Base-by-base conservation (phyloP, 2,888 invertebrate genomes). In the Pogonocherus hispidulus region DNA sequence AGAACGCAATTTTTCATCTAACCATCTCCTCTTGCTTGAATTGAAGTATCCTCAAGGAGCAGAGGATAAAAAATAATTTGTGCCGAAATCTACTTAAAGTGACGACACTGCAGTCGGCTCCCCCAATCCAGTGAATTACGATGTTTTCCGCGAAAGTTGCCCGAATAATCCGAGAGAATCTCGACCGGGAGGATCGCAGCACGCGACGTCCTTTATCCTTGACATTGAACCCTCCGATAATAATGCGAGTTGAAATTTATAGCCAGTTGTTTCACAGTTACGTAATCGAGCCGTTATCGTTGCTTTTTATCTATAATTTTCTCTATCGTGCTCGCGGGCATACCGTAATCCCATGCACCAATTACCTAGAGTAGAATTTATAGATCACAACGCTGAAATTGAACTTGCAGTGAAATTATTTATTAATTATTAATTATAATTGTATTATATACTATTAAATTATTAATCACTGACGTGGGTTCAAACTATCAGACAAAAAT, bases 281-380 rank as follows among this genome's bases (percentile, higher is more conserved):
- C 63, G 52, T 67, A 67, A 67, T 32, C 63, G 52, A 47, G 20
- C n/a, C 41, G 54, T 63, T 67, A 59, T 63, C 63, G 63, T 46
- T 44, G 51, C 18, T 32, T 41, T 57, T 57, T 67, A 67, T 63
- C 67, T 49, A 47, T 27, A 56, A 63, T 51, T 66, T 67, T 63
- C 67, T 63, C 67, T 41, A 49, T 65, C 51, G 51, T 23, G 57
- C 51, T 67, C 57, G 41, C 23, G 47, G 51, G 47, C 37, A 44
- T 62, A 49, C n/a, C 35, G 56, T n/a, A 56, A 64, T 64, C 55
- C 49, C 47, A 37, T 56, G 35, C 32, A 52, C 65, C 57, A 65
- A 65, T 65, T 65, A 57, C 56, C 51, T 19, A 49, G 41, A 23
- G 32, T 4, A 14, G 41, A 32, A 63, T 63, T 51, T 59, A 49